Base-by-base conservation (phyloP, 2,113 vertebrate species). In the Circaetus cinerascens region DNA sequence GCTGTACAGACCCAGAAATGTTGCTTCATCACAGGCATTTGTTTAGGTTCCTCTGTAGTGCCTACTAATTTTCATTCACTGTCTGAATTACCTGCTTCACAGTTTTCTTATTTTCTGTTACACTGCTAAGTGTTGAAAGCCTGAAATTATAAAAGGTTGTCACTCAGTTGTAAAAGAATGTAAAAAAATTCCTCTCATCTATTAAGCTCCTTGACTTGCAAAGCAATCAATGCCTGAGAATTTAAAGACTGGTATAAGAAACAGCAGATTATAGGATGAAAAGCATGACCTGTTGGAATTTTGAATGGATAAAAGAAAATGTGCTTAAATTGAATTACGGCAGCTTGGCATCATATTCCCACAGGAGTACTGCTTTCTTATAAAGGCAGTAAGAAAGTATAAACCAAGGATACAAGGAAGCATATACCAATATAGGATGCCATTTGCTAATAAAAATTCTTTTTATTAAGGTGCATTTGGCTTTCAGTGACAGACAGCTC, bases 261-360 rank as follows among this genome's bases (percentile, higher is more conserved):
- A n/a, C 36, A 88, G 55, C 55, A 83, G 91, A 83, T 91, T 96
- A 95, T 55, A 66, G 55, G 67, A 95, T 95, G 88, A 82, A 90
- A 95, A 90, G 45, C 72, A 50, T 77, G 79, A 86, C 86, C 64
- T 84, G 32, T 79, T 92, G 68, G 75, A 92, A 74, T 95, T 95
- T 83, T 91, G 75, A 86, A 84, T 53, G 72, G 59, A 77, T 94
- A 43, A 86, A 86, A 69, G 57, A 78, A 45, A 90, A 88, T 66
- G n/a, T 76, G 53, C 55, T 95, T 66, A 89, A 91, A 94, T 62
- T 86, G 48, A 94, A 86, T 94, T 96, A 66, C 5, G 23, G 48
- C 79, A 91, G 46, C 45, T 77, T 77, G 86, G 68, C 50, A 55
- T 88, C 45, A 2, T 84, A 45, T 41, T 92, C 75, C 46, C 41